A percentile compares a stretch with the other conserved stretches of the same genome.
These are phyloP conservation scores for Cyprinodon variegatus DNA, from an alignment of 2,113 vertebrate species.

Conservation along the genomic window DNA sequence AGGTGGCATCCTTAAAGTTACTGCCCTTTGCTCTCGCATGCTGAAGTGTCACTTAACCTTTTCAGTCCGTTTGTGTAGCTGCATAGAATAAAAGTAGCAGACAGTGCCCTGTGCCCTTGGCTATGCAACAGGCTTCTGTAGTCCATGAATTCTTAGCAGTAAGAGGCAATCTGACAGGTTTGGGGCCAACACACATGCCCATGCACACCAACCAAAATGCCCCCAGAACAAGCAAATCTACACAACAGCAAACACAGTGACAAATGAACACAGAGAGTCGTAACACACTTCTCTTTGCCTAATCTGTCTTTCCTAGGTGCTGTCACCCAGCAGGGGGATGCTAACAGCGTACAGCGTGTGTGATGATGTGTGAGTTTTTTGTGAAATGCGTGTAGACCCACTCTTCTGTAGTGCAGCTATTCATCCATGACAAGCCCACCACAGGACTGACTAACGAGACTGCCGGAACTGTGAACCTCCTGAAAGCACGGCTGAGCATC, in stretches of 20 bases:
- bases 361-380: constrained; percentile 2
- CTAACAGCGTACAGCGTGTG: constrained; percentile 23
- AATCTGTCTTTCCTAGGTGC: constrained; percentile 53
- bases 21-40: constrained; percentile 14
- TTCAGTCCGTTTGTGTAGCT: constrained; percentile 22
- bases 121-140: constrained; percentile 55
- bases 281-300: constrained; percentile 40
- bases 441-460: constrained; percentile 45
- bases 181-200: constrained; percentile 18
- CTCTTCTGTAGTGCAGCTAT: constrained; percentile 46
- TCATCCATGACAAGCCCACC: constrained; percentile 52
- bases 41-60: constrained; percentile 45
- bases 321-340: constrained; percentile 38
- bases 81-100: constrained; percentile 38
- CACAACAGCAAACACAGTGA: constrained; percentile 10
- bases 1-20: constrained; percentile 22
- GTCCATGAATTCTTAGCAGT: constrained; percentile 47
- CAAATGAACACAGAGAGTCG: constrained; percentile 17
- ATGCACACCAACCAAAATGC: constrained; percentile 1
- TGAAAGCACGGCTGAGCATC: constrained; percentile 33
- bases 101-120: constrained; percentile 23
- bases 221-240: constrained; percentile 27
- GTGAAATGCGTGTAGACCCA: constrained; percentile 11
- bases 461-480: constrained; percentile 12
- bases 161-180: constrained; percentile 51